Conservation (phyloP, 2,888 invertebrate genomes). For the Lasioglossum lativentre region DNA sequence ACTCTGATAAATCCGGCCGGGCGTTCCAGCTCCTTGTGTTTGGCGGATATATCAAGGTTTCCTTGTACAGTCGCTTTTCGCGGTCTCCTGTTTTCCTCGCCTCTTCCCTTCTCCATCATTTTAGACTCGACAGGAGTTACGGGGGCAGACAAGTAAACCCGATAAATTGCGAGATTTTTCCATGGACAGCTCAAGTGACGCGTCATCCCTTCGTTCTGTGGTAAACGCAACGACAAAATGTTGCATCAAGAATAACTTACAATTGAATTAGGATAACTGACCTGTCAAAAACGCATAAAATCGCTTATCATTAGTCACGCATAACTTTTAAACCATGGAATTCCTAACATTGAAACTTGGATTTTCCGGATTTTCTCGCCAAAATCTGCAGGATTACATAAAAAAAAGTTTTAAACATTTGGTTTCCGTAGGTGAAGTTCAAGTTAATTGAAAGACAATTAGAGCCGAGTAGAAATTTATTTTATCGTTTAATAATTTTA, state of each 20-base stretch:
- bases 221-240: background rate
- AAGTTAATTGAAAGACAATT: too few relatives aligned
- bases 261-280: too few relatives aligned
- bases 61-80: constrained; percentile 50
- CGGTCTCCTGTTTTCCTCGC: constrained; percentile 48
- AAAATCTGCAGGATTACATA: too few relatives aligned
- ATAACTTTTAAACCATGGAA: too few relatives aligned
- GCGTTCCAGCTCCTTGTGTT: constrained; percentile 77
- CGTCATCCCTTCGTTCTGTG: background rate
- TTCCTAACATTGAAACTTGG: too few relatives aligned
- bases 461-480: too few relatives aligned
- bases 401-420: too few relatives aligned
- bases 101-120: constrained; percentile 44
- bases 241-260: background rate
- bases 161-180: constrained; percentile 70
- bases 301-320: too few relatives aligned
- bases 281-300: too few relatives aligned
- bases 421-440: too few relatives aligned
- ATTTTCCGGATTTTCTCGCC: too few relatives aligned
- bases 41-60: constrained; percentile 82
- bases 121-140: constrained; percentile 46
- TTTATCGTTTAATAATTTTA: too few relatives aligned
- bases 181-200: constrained; percentile 1
- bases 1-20: constrained; percentile 80
- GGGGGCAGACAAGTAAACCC: constrained; percentile 49